A percentile compares a stretch with the other conserved stretches of the same genome.
Evolutionary conservation across 1,140 invertebrate species (phyloP).

Genomic region (Sipha flava): DNA sequence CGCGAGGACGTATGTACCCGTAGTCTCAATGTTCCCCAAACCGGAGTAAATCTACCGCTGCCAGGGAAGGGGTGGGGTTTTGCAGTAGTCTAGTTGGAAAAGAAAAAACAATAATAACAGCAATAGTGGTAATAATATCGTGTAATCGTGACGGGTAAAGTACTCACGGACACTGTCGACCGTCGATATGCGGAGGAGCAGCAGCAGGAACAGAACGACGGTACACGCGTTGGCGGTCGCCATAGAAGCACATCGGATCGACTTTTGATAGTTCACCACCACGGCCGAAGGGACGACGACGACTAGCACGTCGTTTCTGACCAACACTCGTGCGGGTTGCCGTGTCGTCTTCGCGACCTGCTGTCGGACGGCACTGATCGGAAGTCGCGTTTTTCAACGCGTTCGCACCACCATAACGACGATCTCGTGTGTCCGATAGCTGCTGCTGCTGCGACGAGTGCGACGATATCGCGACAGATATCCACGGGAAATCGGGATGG

Average conservation of each 20-base stretch:
- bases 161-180: not conserved
- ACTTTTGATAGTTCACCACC: not conserved
- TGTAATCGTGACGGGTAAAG: no score
- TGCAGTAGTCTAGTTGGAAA: no score
- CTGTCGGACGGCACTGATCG: not conserved
- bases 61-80: no score
- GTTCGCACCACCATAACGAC: not conserved
- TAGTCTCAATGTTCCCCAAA: no score
- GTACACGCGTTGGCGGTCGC: not conserved
- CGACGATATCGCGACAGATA: no score
- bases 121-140: no score
- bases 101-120: no score
- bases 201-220: not conserved
- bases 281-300: not conserved
- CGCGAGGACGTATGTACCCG: no score
- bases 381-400: not conserved
- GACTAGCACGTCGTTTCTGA: not conserved
- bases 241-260: conserved; percentile 15
- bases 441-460: no score
- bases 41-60: no score
- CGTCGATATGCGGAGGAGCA: not conserved
- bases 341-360: not conserved
- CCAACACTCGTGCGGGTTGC: not conserved
- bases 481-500: no score
- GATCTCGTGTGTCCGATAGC: not conserved